Evolutionary conservation across 1,140 invertebrate species (phyloP), one percentile per base, ranked within the genome.

Genomic region (Penaeus japonicus): DNA sequence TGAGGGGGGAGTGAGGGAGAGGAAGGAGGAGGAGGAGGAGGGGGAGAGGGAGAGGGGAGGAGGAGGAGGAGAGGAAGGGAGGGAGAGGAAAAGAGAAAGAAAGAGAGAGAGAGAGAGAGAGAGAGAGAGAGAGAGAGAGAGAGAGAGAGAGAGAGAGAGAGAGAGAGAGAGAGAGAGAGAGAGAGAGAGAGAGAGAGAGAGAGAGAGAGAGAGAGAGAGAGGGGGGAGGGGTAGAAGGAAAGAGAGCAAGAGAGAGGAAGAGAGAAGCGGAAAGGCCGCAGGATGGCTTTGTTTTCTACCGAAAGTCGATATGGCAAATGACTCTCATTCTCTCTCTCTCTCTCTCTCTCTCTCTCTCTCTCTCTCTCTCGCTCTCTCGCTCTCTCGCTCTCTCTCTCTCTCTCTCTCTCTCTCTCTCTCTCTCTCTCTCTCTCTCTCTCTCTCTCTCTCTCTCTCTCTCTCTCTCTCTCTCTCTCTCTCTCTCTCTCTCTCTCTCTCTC

Each of bases 301-400:
- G 47, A 47, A 47, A 47, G n/a, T 77, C 24, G 18, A 22, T 77
- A 47, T 77, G 73, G 73, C 47, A 39, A 77, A 77, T 77, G 73
- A 47, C 47, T 47, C 22, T 47, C 30, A 22, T 27, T 39, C 20
- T 47, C 47, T 32, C 73, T 77, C 73, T 77, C 30, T 39, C 73
- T 77, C 32, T 77, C 47, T 39, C 73, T 32, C 32, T 77, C 10
- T 77, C 73, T 77, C 73, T 77, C 73, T 77, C 73, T 77, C 73
- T 77, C 73, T 77, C 73, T 77, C 73, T 77, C 73, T 39, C 73
- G 32, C 73, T 77, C 73, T 77, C 73, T 77, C 73, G 30, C 73
- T 77, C 73, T 77, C 73, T 77, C 73, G 30, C 73, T 77, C 73
- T 77, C 73, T 77, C 73, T 77, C 73, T 77, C 73, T 77, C 73